Conservation (phyloP, 2,113 vertebrate species). For the Dipodomys ordii region DNA sequence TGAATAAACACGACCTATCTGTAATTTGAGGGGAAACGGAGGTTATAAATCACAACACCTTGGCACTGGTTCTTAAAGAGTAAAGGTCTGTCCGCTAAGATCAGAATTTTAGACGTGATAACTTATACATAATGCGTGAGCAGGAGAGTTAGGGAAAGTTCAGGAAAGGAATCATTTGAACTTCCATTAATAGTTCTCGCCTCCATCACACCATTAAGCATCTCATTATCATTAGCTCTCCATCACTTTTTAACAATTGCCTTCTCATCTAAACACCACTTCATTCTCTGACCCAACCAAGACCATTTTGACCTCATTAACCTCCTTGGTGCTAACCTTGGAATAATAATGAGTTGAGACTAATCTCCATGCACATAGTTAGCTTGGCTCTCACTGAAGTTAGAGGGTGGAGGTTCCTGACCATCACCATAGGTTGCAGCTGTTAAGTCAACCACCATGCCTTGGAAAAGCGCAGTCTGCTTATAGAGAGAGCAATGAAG, state of each 20-base stretch:
- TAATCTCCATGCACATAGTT: background rate
- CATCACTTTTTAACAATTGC: slow-evolving; percentile 66
- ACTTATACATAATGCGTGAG: slow-evolving; percentile 51
- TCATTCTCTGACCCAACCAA: slow-evolving; percentile 65
- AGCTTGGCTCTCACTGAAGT: background rate
- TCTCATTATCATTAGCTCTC: slow-evolving; percentile 63
- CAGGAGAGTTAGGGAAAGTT: slow-evolving; percentile 61
- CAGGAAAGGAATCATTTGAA: slow-evolving; percentile 61
- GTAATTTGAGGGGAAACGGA: slow-evolving; percentile 29
- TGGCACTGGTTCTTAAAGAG: background rate
- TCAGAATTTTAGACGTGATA: slow-evolving; percentile 23
- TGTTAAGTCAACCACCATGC: background rate
- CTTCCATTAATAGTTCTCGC: slow-evolving; percentile 36
- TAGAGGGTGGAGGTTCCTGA: background rate
- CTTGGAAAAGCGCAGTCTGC: background rate
- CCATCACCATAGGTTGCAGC: background rate
- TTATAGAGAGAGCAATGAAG: background rate
- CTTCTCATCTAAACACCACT: slow-evolving; percentile 65
- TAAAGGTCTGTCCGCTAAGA: background rate
- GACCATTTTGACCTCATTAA: slow-evolving; percentile 70
- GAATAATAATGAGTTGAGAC: slow-evolving; percentile 56
- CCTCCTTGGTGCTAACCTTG: slow-evolving; percentile 8
- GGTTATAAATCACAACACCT: background rate
- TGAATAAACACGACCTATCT: background rate
- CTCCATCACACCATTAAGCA: slow-evolving; percentile 66